Conservation (phyloP, 2,888 invertebrate genomes). For the Melanargia galathea region DNA sequence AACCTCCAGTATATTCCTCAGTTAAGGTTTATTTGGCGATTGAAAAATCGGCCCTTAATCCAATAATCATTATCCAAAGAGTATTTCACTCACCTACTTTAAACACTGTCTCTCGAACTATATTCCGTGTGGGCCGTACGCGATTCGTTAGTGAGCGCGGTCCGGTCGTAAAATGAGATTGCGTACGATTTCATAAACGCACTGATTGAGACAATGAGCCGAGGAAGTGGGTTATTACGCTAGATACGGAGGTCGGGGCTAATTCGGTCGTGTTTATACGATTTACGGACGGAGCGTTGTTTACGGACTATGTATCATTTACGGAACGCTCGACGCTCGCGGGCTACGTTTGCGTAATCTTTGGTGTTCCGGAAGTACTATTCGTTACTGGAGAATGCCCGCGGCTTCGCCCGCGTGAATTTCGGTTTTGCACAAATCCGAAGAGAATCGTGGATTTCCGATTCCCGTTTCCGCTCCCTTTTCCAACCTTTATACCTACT, state of each 20-base stretch:
- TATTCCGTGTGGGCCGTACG: conserved; percentile 31
- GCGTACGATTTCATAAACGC: conserved; percentile 33
- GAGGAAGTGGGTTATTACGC: conserved; percentile 29
- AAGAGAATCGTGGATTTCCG: too few species aligned
- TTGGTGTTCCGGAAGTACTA: not conserved
- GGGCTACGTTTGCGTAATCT: conserved; percentile 2
- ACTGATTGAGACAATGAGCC: conserved; percentile 32
- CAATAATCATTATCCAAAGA: too few species aligned
- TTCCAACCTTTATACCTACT: too few species aligned
- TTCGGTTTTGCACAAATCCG: too few species aligned
- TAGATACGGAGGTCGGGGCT: conserved; percentile 14
- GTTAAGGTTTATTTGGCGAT: too few species aligned
- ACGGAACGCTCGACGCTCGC: conserved; percentile 11
- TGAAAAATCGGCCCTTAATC: too few species aligned
- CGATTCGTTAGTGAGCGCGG: conserved; percentile 22
- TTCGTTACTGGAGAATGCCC: too few species aligned
- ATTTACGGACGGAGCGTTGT: conserved; percentile 10
- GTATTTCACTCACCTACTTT: too few species aligned
- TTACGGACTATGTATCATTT: conserved; percentile 12
- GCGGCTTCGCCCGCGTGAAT: too few species aligned
- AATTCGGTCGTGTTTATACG: conserved; percentile 14
- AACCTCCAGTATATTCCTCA: too few species aligned
- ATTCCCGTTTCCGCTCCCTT: too few species aligned
- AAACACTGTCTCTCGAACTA: conserved; percentile 7
- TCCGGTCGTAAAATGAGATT: conserved; percentile 34